Evolutionary conservation across 2,888 invertebrate genomes (phyloP).

Genomic region (Lithophane socia): DNA sequence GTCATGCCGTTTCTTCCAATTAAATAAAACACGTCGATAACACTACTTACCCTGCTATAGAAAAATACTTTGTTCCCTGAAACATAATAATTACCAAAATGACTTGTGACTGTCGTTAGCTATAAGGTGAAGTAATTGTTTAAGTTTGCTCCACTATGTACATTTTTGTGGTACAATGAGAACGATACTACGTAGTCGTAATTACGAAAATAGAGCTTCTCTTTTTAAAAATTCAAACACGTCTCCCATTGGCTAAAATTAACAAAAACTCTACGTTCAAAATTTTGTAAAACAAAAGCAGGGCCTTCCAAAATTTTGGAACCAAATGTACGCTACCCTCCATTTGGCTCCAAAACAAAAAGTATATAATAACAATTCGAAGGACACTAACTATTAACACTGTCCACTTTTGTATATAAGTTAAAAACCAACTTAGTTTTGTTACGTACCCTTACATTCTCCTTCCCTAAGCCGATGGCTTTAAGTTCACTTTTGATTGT

Average conservation of each 20-base stretch:
- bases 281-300: slow-evolving; percentile 55
- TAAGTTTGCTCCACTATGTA: background rate
- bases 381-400: slow-evolving; percentile 84
- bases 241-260: slow-evolving; percentile 50
- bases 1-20: too few species aligned
- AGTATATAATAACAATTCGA: slow-evolving; percentile 82
- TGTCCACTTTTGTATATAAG: slow-evolving; percentile 82
- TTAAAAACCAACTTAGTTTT: slow-evolving; percentile 60
- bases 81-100: background rate
- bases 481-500: slow-evolving; percentile 44
- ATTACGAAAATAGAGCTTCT: background rate
- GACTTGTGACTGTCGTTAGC: background rate
- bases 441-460: background rate
- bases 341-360: slow-evolving; percentile 83
- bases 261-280: slow-evolving; percentile 52
- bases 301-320: slow-evolving; percentile 55
- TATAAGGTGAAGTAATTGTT: background rate
- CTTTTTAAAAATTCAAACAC: slow-evolving; percentile 29
- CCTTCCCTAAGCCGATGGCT: background rate
- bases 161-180: background rate
- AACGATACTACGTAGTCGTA: background rate
- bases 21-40: too few species aligned
- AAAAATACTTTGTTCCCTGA: background rate
- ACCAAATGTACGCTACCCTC: slow-evolving; percentile 61
- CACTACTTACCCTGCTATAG: background rate